A percentile compares a stretch with the other conserved stretches of the same genome.
Evolutionary conservation across 2,113 vertebrate species (phyloP).

Genomic region (Rhagologus leucostigma): DNA sequence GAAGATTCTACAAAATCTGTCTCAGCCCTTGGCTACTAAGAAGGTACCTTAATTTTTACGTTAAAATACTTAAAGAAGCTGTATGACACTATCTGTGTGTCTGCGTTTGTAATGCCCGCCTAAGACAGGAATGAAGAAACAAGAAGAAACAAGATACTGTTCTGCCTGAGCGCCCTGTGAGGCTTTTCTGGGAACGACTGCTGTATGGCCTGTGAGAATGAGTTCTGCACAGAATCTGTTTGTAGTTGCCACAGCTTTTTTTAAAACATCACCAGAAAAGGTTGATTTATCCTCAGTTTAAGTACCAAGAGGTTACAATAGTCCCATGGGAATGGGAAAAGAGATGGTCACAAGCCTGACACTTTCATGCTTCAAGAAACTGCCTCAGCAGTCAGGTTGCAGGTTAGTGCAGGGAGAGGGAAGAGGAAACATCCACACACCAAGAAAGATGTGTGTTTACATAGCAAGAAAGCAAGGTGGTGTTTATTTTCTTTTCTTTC

Average conservation of each 20-base stretch:
- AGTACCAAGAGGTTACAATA: neutral
- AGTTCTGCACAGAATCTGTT: neutral
- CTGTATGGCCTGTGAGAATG: accelerated
- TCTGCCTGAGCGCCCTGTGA: neutral
- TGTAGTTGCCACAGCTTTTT: neutral
- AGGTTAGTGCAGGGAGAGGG: neutral
- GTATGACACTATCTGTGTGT: neutral
- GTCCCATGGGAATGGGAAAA: neutral
- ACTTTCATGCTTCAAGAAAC: neutral
- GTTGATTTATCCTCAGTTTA: neutral
- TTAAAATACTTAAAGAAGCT: neutral
- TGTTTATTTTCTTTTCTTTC: neutral
- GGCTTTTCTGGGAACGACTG: neutral
- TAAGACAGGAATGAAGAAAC: neutral
- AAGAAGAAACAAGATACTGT: neutral
- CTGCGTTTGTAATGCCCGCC: neutral
- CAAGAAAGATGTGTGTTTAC: neutral
- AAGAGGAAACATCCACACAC: neutral
- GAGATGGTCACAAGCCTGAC: neutral
- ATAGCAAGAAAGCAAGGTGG: neutral
- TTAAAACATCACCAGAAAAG: neutral
- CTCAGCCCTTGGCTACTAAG: neutral
- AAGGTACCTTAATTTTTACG: neutral
- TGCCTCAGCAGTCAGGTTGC: neutral
- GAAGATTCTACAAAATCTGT: neutral